Conservation (phyloP, 2,113 vertebrate species). For the Antennarius striatus region DNA sequence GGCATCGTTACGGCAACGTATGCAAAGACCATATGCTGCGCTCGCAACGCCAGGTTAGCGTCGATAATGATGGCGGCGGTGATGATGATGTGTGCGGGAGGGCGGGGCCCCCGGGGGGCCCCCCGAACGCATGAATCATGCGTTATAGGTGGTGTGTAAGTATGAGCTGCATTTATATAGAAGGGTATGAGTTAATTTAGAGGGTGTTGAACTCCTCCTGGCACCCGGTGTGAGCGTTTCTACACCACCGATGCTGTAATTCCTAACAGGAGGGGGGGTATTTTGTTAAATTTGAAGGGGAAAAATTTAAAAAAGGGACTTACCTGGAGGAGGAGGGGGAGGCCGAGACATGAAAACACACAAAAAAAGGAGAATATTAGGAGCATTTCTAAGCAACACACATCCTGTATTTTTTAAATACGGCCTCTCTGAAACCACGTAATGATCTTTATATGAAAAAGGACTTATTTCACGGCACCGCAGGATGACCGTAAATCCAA, state of each 20-base stretch:
- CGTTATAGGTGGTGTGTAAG: conserved; percentile 24
- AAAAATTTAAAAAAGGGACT: conserved; percentile 47
- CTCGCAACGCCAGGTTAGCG: conserved; percentile 54
- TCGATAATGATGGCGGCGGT: conserved; percentile 49
- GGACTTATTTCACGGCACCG: conserved; percentile 61
- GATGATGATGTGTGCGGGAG: conserved; percentile 59
- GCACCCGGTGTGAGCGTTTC: conserved; percentile 3
- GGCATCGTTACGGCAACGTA: conserved; percentile 33
- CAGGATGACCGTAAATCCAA: conserved; percentile 69
- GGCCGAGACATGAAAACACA: conserved; percentile 51
- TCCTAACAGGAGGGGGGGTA: neutral
- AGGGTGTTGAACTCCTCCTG: conserved; percentile 31
- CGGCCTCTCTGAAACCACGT: conserved; percentile 53
- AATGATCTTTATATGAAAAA: conserved; percentile 72
- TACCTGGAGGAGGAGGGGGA: conserved; percentile 65
- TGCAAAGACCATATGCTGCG: conserved; percentile 54
- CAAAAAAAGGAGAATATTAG: conserved; percentile 50
- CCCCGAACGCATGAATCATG: too few relatives aligned
- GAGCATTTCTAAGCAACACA: conserved; percentile 56
- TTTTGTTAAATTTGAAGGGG: conserved; percentile 11
- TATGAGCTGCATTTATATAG: conserved; percentile 51
- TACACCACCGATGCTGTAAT: neutral
- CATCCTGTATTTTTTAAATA: conserved; percentile 60
- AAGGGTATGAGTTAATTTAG: conserved; percentile 34
- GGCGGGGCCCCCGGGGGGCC: conserved; percentile 27